Percentiles rank a stretch among this genome's conserved stretches.
Conservation (phyloP, 2,113 vertebrate genomes). For the Percopsis transmontana region DNA sequence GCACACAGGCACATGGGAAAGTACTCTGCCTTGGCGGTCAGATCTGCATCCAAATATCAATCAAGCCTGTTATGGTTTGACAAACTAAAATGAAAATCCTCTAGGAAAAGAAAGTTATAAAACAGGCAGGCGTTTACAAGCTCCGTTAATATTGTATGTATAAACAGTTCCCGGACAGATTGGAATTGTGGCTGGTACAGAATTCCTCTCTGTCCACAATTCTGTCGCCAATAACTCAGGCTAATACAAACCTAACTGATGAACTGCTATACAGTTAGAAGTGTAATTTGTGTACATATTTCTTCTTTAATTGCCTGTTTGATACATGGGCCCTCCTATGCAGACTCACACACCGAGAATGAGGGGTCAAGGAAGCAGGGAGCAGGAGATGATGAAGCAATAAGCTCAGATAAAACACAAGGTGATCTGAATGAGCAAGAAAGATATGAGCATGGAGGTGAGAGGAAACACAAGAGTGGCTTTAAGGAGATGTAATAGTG, state of each 20-base stretch:
- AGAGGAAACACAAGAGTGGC: background rate
- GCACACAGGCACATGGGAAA: conserved; percentile 27
- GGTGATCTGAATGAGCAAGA: too few relatives aligned
- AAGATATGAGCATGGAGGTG: background rate
- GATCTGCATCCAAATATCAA: conserved; percentile 39
- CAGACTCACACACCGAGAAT: conserved; percentile 23
- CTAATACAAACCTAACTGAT: conserved; percentile 29
- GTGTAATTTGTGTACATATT: conserved; percentile 19
- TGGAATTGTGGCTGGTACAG: conserved; percentile 27
- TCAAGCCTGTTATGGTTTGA: conserved; percentile 40
- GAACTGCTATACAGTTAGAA: conserved; percentile 29
- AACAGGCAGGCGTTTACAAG: conserved; percentile 40
- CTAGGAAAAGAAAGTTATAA: conserved; percentile 33
- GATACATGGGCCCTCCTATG: conserved; percentile 21
- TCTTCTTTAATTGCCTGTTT: conserved; percentile 44
- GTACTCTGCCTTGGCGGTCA: background rate
- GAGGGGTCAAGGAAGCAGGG: conserved; percentile 2
- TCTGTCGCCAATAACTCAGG: conserved; percentile 18
- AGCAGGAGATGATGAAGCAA: conserved; percentile 13
- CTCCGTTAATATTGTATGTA: conserved; percentile 33
- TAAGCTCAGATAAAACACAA: background rate
- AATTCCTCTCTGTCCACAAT: conserved; percentile 25
- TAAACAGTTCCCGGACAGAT: conserved; percentile 32
- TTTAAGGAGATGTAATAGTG: too few relatives aligned
- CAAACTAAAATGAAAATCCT: conserved; percentile 43